Evolutionary conservation across 1,140 invertebrate genomes (phyloP).

Genomic region (Megathymus violae): DNA sequence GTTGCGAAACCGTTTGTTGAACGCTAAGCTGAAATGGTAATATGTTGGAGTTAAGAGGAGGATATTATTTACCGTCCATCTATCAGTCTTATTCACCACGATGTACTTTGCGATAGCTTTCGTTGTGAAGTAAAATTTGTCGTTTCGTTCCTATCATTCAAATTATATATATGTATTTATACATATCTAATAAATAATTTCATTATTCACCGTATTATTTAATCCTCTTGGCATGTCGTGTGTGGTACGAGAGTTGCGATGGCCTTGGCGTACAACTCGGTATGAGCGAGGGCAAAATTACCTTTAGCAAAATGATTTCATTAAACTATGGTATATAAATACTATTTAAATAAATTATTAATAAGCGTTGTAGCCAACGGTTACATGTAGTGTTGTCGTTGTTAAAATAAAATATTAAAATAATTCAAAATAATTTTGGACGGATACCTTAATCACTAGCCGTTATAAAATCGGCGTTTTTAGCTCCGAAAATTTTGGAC

Average conservation of each 20-base stretch:
- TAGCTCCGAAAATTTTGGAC: slow-evolving; percentile 50
- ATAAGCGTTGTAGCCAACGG: slow-evolving; percentile 78
- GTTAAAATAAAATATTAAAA: slow-evolving; percentile 61
- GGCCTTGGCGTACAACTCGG: slow-evolving; percentile 41
- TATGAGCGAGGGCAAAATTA: slow-evolving; percentile 57
- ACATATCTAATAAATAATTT: neutral
- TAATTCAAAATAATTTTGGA: slow-evolving; percentile 49
- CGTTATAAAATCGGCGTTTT: slow-evolving; percentile 43
- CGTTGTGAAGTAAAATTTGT: slow-evolving; percentile 11
- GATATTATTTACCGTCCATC: slow-evolving; percentile 28
- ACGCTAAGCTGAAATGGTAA: slow-evolving; percentile 9
- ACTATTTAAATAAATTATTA: slow-evolving; percentile 69
- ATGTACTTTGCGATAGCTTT: neutral
- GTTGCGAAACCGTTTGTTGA: neutral
- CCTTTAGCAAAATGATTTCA: slow-evolving; percentile 69
- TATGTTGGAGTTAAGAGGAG: neutral
- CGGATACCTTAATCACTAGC: slow-evolving; percentile 32
- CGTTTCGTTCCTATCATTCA: slow-evolving; percentile 4
- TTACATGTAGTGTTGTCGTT: slow-evolving; percentile 79
- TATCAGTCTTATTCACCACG: slow-evolving; percentile 2
- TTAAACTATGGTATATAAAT: slow-evolving; percentile 70
- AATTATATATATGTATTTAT: neutral
- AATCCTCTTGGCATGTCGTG: slow-evolving; percentile 28
- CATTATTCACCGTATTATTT: neutral
- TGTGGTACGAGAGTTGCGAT: slow-evolving; percentile 7